Evolutionary conservation across 2,797 vertebrate genomes (phyloP).

Genomic region (Pseudotriccus pelzelni): DNA sequence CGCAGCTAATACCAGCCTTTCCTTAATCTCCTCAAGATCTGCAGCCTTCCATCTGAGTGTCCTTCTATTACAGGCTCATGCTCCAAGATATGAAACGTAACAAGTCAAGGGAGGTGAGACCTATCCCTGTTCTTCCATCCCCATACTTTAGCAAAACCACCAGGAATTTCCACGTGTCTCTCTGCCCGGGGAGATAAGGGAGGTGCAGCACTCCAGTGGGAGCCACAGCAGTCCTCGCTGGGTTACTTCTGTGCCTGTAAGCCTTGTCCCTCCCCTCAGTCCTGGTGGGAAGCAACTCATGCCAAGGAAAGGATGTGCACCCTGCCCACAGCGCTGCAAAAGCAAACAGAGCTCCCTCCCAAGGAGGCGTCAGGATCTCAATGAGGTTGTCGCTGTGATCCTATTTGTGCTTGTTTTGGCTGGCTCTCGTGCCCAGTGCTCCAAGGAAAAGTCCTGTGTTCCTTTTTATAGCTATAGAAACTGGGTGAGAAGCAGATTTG

Average conservation of each 20-base stretch:
- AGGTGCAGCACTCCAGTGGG: background rate
- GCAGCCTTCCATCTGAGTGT: background rate
- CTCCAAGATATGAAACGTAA: background rate
- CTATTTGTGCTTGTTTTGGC: background rate
- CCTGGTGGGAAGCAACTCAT: background rate
- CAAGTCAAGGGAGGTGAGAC: background rate
- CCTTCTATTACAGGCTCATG: background rate
- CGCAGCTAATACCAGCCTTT: background rate
- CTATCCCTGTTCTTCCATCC: background rate
- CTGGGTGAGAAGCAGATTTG: constrained; percentile 13
- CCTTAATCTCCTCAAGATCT: background rate
- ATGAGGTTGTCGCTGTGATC: background rate
- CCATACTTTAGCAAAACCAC: background rate
- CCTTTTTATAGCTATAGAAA: background rate
- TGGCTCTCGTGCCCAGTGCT: background rate
- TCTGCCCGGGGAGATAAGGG: accelerated
- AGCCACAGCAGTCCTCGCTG: background rate
- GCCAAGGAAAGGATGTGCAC: background rate
- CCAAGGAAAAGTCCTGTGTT: background rate
- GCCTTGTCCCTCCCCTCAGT: background rate
- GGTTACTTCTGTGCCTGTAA: background rate
- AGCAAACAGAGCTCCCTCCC: background rate
- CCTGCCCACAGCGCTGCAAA: background rate
- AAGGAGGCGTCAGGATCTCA: background rate
- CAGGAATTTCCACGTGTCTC: background rate